These are phyloP conservation scores for Allygus modestus DNA, from an alignment of 2,888 invertebrate species.

Conservation along the genomic window DNA sequence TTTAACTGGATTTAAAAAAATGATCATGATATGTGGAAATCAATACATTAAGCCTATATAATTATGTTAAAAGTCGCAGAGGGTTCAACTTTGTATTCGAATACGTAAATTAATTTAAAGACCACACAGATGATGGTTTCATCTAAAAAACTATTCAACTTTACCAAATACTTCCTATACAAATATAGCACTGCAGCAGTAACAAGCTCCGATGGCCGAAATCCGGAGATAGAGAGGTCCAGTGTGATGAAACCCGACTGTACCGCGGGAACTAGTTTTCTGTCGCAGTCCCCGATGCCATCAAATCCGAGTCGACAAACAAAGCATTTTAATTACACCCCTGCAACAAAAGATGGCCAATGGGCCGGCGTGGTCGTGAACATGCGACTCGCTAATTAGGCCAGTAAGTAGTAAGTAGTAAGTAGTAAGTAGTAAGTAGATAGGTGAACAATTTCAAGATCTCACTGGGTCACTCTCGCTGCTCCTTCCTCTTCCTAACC, in stretches of 20 bases:
- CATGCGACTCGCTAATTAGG: conserved; percentile 16
- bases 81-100: no score
- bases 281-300: conserved; percentile 42
- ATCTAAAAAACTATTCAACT: no score
- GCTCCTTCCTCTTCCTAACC: background rate
- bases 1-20: no score
- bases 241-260: conserved; percentile 36
- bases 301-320: conserved; percentile 50
- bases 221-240: conserved; percentile 9
- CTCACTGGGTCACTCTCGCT: background rate
- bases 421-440: background rate
- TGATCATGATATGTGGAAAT: no score
- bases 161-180: no score
- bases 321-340: conserved; percentile 51
- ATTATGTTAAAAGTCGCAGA: no score
- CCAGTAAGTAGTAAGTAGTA: background rate
- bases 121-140: no score
- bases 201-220: background rate
- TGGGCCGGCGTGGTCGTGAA: background rate
- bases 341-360: conserved; percentile 6
- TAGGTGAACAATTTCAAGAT: background rate
- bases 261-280: conserved; percentile 48
- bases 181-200: no score
- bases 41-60: no score
- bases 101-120: no score